phyloP scores from a whole-genome alignment of 2,888 invertebrate species.

The Drosophila longiperda region DNA sequence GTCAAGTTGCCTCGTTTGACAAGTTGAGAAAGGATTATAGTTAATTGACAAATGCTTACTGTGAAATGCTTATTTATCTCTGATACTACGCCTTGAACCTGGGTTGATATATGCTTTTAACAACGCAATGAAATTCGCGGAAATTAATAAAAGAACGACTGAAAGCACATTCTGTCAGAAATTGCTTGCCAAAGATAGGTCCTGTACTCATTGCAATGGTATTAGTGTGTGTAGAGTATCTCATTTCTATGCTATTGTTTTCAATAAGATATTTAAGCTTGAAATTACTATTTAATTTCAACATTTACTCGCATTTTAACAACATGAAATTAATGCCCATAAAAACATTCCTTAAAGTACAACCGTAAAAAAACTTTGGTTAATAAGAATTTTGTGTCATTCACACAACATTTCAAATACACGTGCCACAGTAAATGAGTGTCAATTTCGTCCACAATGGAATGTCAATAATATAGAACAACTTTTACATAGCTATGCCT shows the following conservation, averaged over 20 bases:
- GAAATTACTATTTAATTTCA: not conserved
- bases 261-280: not conserved
- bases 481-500: slow-evolving; percentile 3
- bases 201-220: not conserved
- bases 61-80: not conserved
- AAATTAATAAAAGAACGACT: slow-evolving; percentile 8
- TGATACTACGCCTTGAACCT: not conserved
- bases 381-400: slow-evolving; percentile 31
- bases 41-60: not conserved
- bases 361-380: slow-evolving; percentile 53
- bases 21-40: not conserved
- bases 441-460: slow-evolving; percentile 8
- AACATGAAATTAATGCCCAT: slow-evolving; percentile 8
- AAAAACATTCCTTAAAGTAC: slow-evolving; percentile 43
- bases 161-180: not conserved
- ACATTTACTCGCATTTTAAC: not conserved
- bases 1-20: not conserved
- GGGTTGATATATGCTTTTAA: slow-evolving; percentile 6
- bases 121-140: slow-evolving; percentile 1
- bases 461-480: not conserved
- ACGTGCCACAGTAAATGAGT: slow-evolving; percentile 22
- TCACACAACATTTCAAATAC: slow-evolving; percentile 27
- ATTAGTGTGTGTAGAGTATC: not conserved
- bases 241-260: not conserved
- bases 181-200: not conserved